Base-by-base conservation (phyloP, 2,797 vertebrate species). In the Propithecus perrieri region DNA sequence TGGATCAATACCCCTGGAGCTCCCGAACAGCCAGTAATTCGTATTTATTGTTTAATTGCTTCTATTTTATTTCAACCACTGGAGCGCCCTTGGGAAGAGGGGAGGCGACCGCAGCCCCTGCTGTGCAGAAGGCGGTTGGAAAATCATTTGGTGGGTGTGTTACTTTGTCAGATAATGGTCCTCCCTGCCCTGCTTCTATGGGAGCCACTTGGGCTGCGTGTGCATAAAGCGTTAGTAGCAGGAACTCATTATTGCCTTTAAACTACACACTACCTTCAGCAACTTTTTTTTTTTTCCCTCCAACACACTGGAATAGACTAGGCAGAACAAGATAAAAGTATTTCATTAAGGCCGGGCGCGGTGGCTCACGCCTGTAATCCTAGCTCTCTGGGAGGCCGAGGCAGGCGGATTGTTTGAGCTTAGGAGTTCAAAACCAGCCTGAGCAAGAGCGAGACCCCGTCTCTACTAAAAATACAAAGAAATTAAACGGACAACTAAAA, bases 31-130 rank as follows among this genome's bases (percentile, higher is more conserved):
- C 28, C 92, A 90, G 59, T 96, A 95, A 97, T 79, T 95, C 20
- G 4, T 88, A 41, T 41, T 89, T 92, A 93, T 85, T 94, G 74
- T 97, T 97, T 91, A 97, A 97, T 26, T 95, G 84, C 92, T 63
- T 95, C 95, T 93, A 46, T 90, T 92, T 97, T 91, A 96, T 91
- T 91, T 89, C 92, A 87, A 89, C 63, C 59, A 75, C 59, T 72
- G 57, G 93, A 89, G 30, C 71, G 63, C 24, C 33, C 96, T 84
- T 85, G 59, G 76, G 88, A 41, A 38, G 63, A 48, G 11, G 38
- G 61, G 57, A 94, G 69, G 63, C 11, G 41, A 35, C 65, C 15
- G 4, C 38, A 65, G 57, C 14, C 86, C 3, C 72, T 63, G 72
- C 85, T 74, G 30, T 50, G 89, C 69, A 83, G 87, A 80, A 46